Conservation (phyloP, 2,888 invertebrate genomes). For the Crocallis elinguaria region DNA sequence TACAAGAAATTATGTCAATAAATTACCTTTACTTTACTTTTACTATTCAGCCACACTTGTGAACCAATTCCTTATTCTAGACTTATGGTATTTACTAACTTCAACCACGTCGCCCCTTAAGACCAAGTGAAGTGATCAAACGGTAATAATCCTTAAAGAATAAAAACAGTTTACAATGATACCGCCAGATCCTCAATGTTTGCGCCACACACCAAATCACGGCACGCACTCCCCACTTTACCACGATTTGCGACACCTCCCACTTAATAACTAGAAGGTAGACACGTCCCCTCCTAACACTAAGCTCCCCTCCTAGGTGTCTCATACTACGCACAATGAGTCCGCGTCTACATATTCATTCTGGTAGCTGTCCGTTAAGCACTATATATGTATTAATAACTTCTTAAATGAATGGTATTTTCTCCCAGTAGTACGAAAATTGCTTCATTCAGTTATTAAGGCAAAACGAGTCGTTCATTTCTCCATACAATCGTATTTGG, state of each 20-base stretch:
- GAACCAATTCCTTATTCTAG: too few species aligned
- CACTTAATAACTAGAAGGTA: conserved; percentile 70
- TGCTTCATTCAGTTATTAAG: too few species aligned
- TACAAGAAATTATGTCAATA: too few species aligned
- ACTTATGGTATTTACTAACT: too few species aligned
- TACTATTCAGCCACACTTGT: too few species aligned
- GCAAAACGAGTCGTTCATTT: too few species aligned
- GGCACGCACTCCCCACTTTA: conserved; percentile 64
- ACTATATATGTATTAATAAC: not conserved
- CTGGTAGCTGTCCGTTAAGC: not conserved
- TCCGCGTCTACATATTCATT: conserved; percentile 6
- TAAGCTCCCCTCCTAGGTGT: conserved; percentile 4
- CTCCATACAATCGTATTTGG: too few species aligned
- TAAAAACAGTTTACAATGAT: not conserved
- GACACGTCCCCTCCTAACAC: conserved; percentile 53
- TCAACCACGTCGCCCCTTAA: too few species aligned
- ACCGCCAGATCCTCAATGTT: conserved; percentile 28
- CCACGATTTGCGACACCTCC: conserved; percentile 70
- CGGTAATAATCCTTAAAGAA: not conserved
- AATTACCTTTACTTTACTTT: too few species aligned
- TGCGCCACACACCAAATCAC: conserved; percentile 50
- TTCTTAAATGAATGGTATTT: too few species aligned
- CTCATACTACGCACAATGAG: conserved; percentile 10
- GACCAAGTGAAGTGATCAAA: too few species aligned
- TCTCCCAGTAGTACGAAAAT: too few species aligned